Percentiles rank a stretch among this genome's conserved stretches.
Conservation (phyloP, 2,888 invertebrate species). For the Scaeva pyrastri region DNA sequence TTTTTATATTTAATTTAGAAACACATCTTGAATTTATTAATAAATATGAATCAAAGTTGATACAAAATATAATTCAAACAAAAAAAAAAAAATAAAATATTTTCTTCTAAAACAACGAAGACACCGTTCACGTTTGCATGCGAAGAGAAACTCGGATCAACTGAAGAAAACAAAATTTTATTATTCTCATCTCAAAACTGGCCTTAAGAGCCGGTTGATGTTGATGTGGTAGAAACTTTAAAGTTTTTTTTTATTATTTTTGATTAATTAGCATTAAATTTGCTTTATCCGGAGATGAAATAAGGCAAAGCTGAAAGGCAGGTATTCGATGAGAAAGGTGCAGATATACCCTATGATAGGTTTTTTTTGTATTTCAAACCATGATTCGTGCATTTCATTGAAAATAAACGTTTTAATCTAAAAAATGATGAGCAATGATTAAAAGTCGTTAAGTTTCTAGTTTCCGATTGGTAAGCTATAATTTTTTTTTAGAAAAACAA, state of each 20-base stretch:
- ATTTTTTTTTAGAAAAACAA: too few species aligned
- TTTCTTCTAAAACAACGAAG: background rate
- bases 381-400: too few species aligned
- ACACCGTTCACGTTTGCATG: background rate
- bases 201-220: background rate
- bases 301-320: too few species aligned
- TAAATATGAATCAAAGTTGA: background rate
- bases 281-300: background rate
- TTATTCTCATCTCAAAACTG: background rate
- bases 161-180: background rate
- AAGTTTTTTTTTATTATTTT: too few species aligned
- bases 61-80: background rate
- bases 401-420: too few species aligned
- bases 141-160: constrained; percentile 18
- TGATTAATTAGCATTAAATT: background rate
- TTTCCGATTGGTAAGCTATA: too few species aligned
- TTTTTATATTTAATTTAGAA: constrained; percentile 1
- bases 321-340: background rate
- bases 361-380: too few species aligned
- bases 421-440: too few species aligned
- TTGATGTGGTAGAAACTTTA: background rate
- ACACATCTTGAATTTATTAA: background rate
- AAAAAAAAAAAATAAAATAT: background rate
- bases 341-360: constrained; percentile 2
- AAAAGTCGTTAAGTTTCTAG: too few species aligned